These are phyloP conservation scores for Hydrozoanthus tunicans DNA, from an alignment of 64 coral and sea anemone species.

Conservation along the genomic window DNA sequence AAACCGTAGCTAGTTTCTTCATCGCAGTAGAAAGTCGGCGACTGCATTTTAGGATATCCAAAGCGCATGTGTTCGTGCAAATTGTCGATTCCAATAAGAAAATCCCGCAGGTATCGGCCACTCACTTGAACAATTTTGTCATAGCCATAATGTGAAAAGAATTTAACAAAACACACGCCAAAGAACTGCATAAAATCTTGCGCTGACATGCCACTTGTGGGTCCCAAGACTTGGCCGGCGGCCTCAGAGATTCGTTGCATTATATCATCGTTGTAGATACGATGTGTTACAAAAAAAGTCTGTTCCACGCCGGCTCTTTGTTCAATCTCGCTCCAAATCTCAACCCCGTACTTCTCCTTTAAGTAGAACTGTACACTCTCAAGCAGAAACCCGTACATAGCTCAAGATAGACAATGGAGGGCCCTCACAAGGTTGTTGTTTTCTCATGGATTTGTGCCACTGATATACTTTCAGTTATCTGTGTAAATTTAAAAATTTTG, in stretches of 20 bases:
- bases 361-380: slow-evolving; percentile 69
- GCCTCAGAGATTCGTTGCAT: slow-evolving; percentile 75
- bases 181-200: slow-evolving; percentile 88
- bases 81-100: slow-evolving; percentile 85
- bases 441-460: background rate
- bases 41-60: slow-evolving; percentile 83
- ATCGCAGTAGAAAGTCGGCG: slow-evolving; percentile 84
- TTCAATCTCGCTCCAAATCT: slow-evolving; percentile 64
- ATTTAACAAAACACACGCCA: slow-evolving; percentile 84
- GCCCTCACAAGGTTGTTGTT: background rate
- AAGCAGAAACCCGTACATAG: slow-evolving; percentile 81
- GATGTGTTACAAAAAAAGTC: slow-evolving; percentile 65
- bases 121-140: slow-evolving; percentile 85
- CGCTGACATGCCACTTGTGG: slow-evolving; percentile 58
- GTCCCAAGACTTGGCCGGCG: slow-evolving; percentile 46
- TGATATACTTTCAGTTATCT: background rate
- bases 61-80: slow-evolving; percentile 92
- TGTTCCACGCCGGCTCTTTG: slow-evolving; percentile 55
- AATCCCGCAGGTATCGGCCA: slow-evolving; percentile 86
- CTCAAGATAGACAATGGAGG: background rate
- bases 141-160: slow-evolving; percentile 87
- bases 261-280: slow-evolving; percentile 62
- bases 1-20: slow-evolving; percentile 71
- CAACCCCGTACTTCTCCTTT: slow-evolving; percentile 75
- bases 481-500: background rate